Evolutionary conservation across 2,113 vertebrate species (phyloP), one percentile per base, ranked within the genome.

Genomic region (Telmatochromis sp.): DNA sequence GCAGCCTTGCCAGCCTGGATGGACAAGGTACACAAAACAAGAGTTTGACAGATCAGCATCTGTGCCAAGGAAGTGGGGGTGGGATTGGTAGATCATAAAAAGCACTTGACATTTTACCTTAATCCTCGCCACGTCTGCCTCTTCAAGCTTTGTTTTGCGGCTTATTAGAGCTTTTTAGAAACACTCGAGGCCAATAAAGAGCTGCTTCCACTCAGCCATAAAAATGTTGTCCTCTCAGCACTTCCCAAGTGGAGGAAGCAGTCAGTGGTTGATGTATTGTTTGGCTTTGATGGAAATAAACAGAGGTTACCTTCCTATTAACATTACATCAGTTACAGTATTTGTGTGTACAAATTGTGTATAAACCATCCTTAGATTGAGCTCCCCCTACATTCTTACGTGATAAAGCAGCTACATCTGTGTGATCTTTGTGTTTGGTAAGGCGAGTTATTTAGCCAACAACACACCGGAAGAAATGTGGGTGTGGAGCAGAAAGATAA

Each of bases 1-100:
- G 97, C 21, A 99, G 99, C 92, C 98, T 97, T 15, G 97, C 97
- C 87, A 99, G 99, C 92, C 96, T 99, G 86, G 98, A 99, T 81
- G 98, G 98, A 92, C 98, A 98, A 97, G 98, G 99, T 99, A 96
- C 21, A 40, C 23, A 47, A 75, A 47, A 28, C 23, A 47, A 26
- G 7, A 15, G 15, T 79, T 82, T 85, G 31, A 45, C 37, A 60
- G 58, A 47, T 21, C 13, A 87, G 12, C 2, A 4, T 40, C 40
- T 75, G 49, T 54, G 42, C 14, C 40, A 57, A 83, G 15, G 70
- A 73, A 80, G 35, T 65, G 33, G 33, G 33, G 33, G 58, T 51
- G 63, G 8, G 37, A 17, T 47, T 81, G 54, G 26, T 81, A 83
- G 53, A 78, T 78, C 45, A 51, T 51, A 49, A 78, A 65, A 78